Evolutionary conservation across 2,113 vertebrate species (phyloP), one percentile per base, ranked within the genome.

Genomic region (Odontophorus gujanensis): DNA sequence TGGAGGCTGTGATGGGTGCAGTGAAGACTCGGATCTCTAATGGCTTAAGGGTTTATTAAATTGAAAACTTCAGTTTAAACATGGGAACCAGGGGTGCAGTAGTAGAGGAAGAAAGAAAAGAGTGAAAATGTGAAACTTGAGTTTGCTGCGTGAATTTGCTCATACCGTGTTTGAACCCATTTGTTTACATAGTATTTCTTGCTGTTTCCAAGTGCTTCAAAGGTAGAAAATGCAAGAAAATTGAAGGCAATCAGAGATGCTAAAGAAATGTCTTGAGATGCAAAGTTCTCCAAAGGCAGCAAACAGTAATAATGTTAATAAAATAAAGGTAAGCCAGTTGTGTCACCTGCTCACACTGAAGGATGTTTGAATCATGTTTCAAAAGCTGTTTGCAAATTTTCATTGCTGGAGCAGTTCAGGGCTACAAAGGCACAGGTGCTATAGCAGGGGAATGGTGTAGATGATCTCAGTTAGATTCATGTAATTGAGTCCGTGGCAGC

Each of bases 21-120:
- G 48, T 3, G 19, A 80, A 76, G 77, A 61, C 63, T 85, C 9
- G 1, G 73, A 89, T 85, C 66, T 90, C 42, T 92, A 58, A 83
- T 92, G 94, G 82, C 90, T 92, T 69, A 88, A 86, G 92, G 94
- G 90, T 95, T 95, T 92, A 57, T 81, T 93, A 91, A 97, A 96
- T 83, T 85, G 91, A 92, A 90, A 87, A 75, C 93, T 95, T 91
- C 45, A 87, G 95, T 96, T 97, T 96, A 96, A 97, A 97, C 95
- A 85, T 81, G 58, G 81, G 57, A 34, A 13, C 24, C 71, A 45
- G 58, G 55, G 34, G 50, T 16, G 6, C 26, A 61, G 22, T 34
- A 9, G 13, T 79, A 21, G 61, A 61, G 43, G 42, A 58, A 75
- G 58, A 65, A 95, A 71, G 74, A 58, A 76, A 66, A 71, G 73